These are phyloP conservation scores for Ceratina japonica DNA, from an alignment of 1,140 invertebrate species.

Conservation along the genomic window DNA sequence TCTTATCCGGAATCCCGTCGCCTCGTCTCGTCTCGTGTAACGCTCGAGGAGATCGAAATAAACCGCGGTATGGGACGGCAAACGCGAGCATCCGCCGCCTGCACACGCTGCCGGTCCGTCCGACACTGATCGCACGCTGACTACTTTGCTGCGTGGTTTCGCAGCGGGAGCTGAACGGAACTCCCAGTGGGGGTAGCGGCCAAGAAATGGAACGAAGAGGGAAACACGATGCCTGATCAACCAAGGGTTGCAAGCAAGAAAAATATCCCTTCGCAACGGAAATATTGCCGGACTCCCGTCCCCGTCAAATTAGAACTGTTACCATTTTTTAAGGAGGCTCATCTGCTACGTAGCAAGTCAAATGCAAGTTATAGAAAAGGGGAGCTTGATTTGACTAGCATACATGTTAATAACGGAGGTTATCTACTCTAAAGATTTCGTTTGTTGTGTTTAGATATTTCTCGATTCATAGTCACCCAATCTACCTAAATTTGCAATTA, in stretches of 20 bases:
- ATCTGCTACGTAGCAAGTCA: too few species aligned
- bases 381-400: too few species aligned
- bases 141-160: slow-evolving; percentile 47
- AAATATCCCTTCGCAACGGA: neutral
- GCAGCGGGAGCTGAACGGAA: slow-evolving; percentile 20
- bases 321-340: too few species aligned
- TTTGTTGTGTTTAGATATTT: too few species aligned
- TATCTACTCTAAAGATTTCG: too few species aligned
- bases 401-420: too few species aligned
- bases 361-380: too few species aligned
- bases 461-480: too few species aligned
- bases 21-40: neutral
- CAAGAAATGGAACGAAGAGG: slow-evolving; percentile 37
- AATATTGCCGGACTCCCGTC: neutral
- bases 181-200: slow-evolving; percentile 34
- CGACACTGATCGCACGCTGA: slow-evolving; percentile 46
- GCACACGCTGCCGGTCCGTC: slow-evolving; percentile 41
- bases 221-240: neutral
- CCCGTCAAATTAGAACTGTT: neutral
- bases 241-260: slow-evolving; percentile 5
- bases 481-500: too few species aligned
- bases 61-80: neutral
- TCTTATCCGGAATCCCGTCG: slow-evolving; percentile 1
- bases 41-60: slow-evolving; percentile 12
- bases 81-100: neutral